Evolutionary conservation across 2,888 invertebrate species (phyloP), one percentile per base, ranked within the genome.

Genomic region (Xylocampa areola): DNA sequence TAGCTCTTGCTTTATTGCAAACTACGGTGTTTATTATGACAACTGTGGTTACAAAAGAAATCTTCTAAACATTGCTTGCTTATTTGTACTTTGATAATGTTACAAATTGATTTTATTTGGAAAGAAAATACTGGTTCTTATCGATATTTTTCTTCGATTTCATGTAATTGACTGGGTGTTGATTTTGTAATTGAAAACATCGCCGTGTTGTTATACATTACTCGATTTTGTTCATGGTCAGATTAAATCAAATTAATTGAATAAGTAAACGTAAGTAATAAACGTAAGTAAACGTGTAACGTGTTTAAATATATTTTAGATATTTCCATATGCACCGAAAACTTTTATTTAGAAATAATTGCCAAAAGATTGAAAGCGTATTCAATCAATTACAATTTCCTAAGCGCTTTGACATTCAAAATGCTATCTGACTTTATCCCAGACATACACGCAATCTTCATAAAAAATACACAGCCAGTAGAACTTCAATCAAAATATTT

Each of bases 1-100:
- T 68, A 49, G 50, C 72, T 49, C 35, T 39, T 59, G 10, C 48
- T 66, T 68, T 59, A 51, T 59, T 53, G 52, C 45, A 41, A 71
- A 72, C 57, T 68, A 64, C 59, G 55, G 33, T 48, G 66, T 41
- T 47, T 65, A 35, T 65, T 68, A 65, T 40, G 59, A 48, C 23
- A 41, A 50, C 50, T 68, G 62, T 41, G 1, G 36, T 61, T 62
- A 57, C 52, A 57, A 47, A 58, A 64, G 37, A 43, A 68, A 43
- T 59, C 30, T 68, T 68, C 47, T 41, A 30, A 41, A 57, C 62
- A 48, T 60, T 21, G 1, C 21, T 13, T 54, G 39, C 40, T 44
- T 23, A 13, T 53, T 41, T 36, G 8, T 23, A n/a, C 23, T 50
- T 51, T 57, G 21, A 49, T 40, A 10, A 27, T 48, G 21, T 49